Evolutionary conservation across 2,888 invertebrate species (phyloP).

Genomic region (Scaptomyza parva): DNA sequence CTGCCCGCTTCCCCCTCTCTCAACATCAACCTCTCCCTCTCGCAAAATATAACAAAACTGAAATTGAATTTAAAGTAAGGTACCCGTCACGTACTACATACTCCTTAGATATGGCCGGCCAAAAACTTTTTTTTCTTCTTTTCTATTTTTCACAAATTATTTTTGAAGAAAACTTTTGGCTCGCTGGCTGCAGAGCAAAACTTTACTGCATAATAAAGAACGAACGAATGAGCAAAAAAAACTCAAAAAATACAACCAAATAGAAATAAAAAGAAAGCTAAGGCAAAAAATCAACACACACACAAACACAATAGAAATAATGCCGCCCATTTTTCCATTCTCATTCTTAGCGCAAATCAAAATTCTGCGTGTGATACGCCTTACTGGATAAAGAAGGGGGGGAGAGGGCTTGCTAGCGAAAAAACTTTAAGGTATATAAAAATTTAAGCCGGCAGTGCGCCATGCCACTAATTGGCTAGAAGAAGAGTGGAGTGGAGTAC

Average conservation of each 20-base stretch:
- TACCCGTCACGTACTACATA: conserved; percentile 74
- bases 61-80: conserved; percentile 77
- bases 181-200: conserved; percentile 52
- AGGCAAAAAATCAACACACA: not conserved
- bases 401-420: not conserved
- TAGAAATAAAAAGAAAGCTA: conserved; percentile 40
- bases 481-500: conserved; percentile 3
- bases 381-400: not conserved
- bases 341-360: conserved; percentile 65
- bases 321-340: not conserved
- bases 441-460: conserved; percentile 37
- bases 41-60: conserved; percentile 61
- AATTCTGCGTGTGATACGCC: conserved; percentile 74
- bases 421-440: conserved; percentile 58
- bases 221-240: conserved; percentile 41
- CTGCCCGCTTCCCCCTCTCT: no score
- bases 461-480: conserved; percentile 64
- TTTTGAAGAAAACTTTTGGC: conserved; percentile 68
- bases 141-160: conserved; percentile 77
- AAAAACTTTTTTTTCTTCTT: conserved; percentile 69
- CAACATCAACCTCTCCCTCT: not conserved
- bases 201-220: conserved; percentile 74
- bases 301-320: conserved; percentile 39
- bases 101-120: conserved; percentile 65
- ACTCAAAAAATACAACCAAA: conserved; percentile 18